A percentile compares a stretch with the other conserved stretches of the same genome.
Conservation (phyloP, 1,140 invertebrate species). For the Lepidotrigona ventralis region DNA sequence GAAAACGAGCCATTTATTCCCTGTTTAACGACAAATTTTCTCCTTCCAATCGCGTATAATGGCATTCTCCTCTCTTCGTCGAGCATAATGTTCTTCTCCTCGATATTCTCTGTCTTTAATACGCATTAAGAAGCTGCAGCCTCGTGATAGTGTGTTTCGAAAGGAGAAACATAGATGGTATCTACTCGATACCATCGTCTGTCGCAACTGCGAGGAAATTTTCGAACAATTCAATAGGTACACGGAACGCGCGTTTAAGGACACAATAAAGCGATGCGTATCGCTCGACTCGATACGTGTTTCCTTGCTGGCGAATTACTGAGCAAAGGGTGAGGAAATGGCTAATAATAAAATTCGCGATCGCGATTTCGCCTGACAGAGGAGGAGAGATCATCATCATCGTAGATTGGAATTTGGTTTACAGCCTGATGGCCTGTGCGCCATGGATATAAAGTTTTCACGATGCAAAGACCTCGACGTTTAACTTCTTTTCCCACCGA, state of each 20-base stretch:
- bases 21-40: neutral
- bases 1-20: conserved; percentile 38
- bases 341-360: conserved; percentile 19
- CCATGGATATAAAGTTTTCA: neutral
- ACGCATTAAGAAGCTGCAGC: neutral
- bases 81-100: neutral
- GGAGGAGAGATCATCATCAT: neutral
- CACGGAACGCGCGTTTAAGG: neutral
- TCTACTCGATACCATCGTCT: neutral
- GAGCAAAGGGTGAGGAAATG: neutral
- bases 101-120: neutral
- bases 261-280: conserved; percentile 4
- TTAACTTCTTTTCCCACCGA: neutral
- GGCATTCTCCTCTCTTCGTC: neutral
- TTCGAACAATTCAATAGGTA: neutral
- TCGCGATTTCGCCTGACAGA: conserved; percentile 4
- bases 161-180: neutral
- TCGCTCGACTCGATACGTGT: neutral
- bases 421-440: neutral
- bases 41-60: conserved; percentile 1
- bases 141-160: neutral
- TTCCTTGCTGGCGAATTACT: neutral
- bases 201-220: neutral
- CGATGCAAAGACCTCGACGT: neutral
- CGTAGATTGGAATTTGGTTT: neutral